phyloP scores from a whole-genome alignment of 2,113 vertebrate species.

The Heterocephalus glaber region DNA sequence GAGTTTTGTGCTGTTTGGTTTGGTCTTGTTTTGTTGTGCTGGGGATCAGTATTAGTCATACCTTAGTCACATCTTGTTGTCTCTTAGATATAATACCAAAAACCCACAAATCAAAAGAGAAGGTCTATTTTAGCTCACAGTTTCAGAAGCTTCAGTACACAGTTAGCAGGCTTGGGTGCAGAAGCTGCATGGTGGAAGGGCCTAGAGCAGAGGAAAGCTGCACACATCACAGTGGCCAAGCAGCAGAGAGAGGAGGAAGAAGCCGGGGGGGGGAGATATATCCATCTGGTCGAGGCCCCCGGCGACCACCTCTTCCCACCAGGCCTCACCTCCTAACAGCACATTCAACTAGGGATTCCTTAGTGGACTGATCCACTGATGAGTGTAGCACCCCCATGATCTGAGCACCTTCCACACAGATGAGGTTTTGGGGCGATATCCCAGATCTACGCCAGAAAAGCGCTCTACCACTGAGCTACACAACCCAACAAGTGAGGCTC shows the following conservation, averaged over 20 bases:
- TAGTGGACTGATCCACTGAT: not conserved
- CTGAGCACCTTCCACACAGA: not conserved
- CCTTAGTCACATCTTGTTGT: not conserved
- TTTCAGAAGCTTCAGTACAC: not conserved
- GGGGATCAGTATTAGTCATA: not conserved
- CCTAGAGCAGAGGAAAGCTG: not conserved
- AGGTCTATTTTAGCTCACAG: not conserved
- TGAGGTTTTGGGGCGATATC: not conserved
- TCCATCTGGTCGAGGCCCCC: not conserved
- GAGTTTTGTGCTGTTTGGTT: not conserved
- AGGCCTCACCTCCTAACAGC: not conserved
- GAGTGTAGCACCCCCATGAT: not conserved
- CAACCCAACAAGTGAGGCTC: not conserved
- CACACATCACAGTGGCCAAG: not conserved
- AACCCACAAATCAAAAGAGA: not conserved
- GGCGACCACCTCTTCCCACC: not conserved
- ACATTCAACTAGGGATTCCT: not conserved
- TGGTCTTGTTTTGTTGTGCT: not conserved
- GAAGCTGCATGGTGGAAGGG: not conserved
- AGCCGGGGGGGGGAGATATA: not conserved
- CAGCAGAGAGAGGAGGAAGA: not conserved
- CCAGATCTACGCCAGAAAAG: not conserved
- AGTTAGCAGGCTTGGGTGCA: not conserved
- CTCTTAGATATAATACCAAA: not conserved
- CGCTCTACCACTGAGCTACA: not conserved